Evolutionary conservation across 2,113 vertebrate species (phyloP).

Genomic region (Speoplatyrhinus poulsoni): DNA sequence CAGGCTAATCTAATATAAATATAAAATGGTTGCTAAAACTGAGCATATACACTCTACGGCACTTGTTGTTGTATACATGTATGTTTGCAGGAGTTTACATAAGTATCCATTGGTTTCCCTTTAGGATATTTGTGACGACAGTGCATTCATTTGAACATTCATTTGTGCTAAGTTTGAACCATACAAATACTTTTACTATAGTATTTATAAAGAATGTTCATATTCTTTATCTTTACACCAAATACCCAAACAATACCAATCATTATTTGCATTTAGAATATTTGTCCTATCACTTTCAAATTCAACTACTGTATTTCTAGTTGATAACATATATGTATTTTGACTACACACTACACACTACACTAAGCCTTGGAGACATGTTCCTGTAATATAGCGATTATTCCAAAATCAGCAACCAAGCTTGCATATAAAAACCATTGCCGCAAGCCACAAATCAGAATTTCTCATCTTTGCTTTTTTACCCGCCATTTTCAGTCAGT

Average conservation of each 20-base stretch:
- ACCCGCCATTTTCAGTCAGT: slow-evolving; percentile 24
- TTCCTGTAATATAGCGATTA: slow-evolving; percentile 79
- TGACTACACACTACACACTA: slow-evolving; percentile 49
- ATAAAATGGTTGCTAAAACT: background rate
- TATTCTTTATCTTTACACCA: background rate
- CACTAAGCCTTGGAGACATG: slow-evolving; percentile 67
- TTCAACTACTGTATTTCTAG: slow-evolving; percentile 43
- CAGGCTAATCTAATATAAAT: background rate
- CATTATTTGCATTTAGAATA: slow-evolving; percentile 21
- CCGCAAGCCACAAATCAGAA: slow-evolving; percentile 68
- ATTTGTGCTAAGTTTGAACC: slow-evolving; percentile 5
- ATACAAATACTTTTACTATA: background rate
- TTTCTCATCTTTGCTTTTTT: slow-evolving; percentile 59
- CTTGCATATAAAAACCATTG: slow-evolving; percentile 69
- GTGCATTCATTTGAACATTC: slow-evolving; percentile 4
- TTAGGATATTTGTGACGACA: background rate
- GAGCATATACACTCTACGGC: slow-evolving; percentile 1
- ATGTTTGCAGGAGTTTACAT: slow-evolving; percentile 10
- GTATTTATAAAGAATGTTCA: slow-evolving; percentile 17
- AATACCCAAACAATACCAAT: slow-evolving; percentile 5
- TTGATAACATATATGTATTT: slow-evolving; percentile 71
- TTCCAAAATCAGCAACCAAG: slow-evolving; percentile 72
- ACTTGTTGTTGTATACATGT: background rate
- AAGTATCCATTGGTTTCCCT: slow-evolving; percentile 3
- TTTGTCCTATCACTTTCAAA: slow-evolving; percentile 27